A percentile compares a stretch with the other conserved stretches of the same genome.
Evolutionary conservation across 2,888 invertebrate species (phyloP).

Genomic region (Prosapia bicincta): DNA sequence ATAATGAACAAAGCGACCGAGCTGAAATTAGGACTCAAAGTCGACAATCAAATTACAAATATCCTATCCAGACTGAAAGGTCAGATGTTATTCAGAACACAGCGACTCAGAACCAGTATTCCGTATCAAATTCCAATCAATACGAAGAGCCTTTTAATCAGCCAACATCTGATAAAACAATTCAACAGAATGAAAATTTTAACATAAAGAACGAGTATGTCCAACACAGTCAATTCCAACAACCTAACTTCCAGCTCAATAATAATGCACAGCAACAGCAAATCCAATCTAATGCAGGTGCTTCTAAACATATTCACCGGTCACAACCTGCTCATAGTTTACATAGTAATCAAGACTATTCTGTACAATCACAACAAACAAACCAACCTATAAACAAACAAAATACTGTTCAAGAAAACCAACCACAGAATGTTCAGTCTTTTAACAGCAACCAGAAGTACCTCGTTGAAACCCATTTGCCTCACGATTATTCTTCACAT

Average conservation of each 20-base stretch:
- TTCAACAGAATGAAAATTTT: neutral
- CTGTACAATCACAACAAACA: neutral
- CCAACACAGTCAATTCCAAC: neutral
- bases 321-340: neutral
- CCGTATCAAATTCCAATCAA: neutral
- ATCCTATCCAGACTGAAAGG: constrained; percentile 23
- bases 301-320: neutral
- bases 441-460: neutral
- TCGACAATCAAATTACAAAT: neutral
- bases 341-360: neutral
- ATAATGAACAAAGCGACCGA: neutral
- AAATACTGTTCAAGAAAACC: neutral
- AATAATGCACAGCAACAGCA: neutral
- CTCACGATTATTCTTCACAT: neutral
- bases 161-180: neutral
- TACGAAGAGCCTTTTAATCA: neutral
- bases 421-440: neutral
- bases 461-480: neutral
- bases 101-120: neutral
- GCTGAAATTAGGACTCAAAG: neutral
- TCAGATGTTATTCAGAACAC: constrained; percentile 20
- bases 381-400: neutral
- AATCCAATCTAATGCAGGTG: neutral
- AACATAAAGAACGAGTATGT: neutral
- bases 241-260: neutral